Evolutionary conservation across 2,113 vertebrate genomes (phyloP), one percentile per base, ranked within the genome.

Genomic region (Lycocorax pyrrhopterus): DNA sequence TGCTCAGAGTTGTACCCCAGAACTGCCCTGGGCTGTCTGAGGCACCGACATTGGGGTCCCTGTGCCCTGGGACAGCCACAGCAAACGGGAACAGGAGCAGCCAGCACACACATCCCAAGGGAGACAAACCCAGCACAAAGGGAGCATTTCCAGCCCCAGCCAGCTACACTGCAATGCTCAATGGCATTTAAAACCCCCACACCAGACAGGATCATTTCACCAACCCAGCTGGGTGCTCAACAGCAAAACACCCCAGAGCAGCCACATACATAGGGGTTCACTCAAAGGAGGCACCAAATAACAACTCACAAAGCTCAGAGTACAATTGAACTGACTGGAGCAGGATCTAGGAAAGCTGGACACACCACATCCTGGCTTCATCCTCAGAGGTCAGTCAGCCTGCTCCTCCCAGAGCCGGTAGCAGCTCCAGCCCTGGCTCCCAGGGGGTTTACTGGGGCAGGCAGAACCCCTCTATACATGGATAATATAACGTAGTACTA

Each of bases 401-500:
- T 12, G 26, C 6, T n/a, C 55, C 29, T 33, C 55, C 55, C 32
- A 19, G 22, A 8, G 3, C 20, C 23, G 12, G 71, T 76, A 69
- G 49, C 66, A 33, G 39, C 16, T 49, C 43, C n/a, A 37, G 8
- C 12, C 55, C 85, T 8, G 41, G 21, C 74, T 33, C 46, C 74
- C 84, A 43, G 30, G 5, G 4, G 32, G 4, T 23, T n/a, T 18
- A 23, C 69, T 20, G 69, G 44, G n/a, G 12, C 81, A 56, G 30
- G 26, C 6, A n/a, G 41, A 49, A 22, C 30, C 35, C 23, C 39
- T 16, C 7, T 16, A 18, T 41, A 51, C 25, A 3, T 0, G 5
- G 7, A 16, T 29, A 39, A 1, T 3, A 1, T 1, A 13, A 78
- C n/a, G 23, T 2, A 12, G 46, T 2, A 46, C 11, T 17, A 18